Base-by-base conservation (phyloP, 2,888 invertebrate genomes). In the Dusona sp. region DNA sequence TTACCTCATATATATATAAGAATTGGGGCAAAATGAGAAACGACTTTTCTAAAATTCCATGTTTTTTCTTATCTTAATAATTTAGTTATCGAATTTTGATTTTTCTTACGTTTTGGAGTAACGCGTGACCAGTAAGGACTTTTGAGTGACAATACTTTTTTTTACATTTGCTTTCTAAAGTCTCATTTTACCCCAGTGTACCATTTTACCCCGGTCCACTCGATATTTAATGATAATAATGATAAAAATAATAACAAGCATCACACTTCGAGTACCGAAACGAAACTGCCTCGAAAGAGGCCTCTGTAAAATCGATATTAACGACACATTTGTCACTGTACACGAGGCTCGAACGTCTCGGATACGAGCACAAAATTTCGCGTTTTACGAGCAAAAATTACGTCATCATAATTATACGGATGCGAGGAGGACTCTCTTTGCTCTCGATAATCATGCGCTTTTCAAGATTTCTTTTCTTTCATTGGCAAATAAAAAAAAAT, bases 401-500 rank as follows among this genome's bases (percentile, higher is more conserved):
- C 81, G 75, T 25, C n/a, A 75, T 67, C 75, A 36, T 68, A 75
- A 81, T 81, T 73, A 80, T 61, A 65, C 48, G 29, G n/a, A 61
- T 29, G 54, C 51, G 2, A 22, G n/a, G 67, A 25, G 19, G 48
- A 65, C 54, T 70, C 54, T 70, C 64, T 84, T 74, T 29, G 36
- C 45, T 79, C 57, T 22, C 67, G 54, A 70, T 79, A 68, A 79
- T 68, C 54, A n/a, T 79, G 61, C 38, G 45, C 45, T 78, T 51
- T 67, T 78, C 38, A 51, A 51, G 22, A 83, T 83, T 85, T 83
- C 79, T 78, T 85, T 81, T 78, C 51, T 79, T 64, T 77, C 72
- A 79, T 80, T 83, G 83, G 79, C 79, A 78, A 74, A 82, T 81
- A 81, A 65, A 67, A 79, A 48, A 29, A 11, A n/a, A n/a, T n/a